Evolutionary conservation across 2,888 invertebrate species (phyloP), one percentile per base, ranked within the genome.

Genomic region (Plebejus melissa): DNA sequence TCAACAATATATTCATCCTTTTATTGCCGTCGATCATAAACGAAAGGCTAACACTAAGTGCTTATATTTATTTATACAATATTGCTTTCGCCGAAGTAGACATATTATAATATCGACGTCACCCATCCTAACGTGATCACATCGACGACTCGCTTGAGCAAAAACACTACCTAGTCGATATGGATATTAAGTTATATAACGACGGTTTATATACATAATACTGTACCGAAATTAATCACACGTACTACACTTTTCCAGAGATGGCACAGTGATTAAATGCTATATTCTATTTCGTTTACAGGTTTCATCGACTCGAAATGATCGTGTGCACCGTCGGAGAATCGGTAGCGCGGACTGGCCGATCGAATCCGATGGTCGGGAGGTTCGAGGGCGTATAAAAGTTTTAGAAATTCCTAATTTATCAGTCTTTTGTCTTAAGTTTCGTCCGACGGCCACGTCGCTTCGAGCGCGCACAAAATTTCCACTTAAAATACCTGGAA

Each of bases 121-220:
- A 72, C 72, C 72, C 72, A 72, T 72, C 46, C 46, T 72, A 54
- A 72, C 50, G 58, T 74, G 74, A 74, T 74, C 70, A 76, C 75
- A 75, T 57, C 69, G 75, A 60, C 69, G 60, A 75, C 72, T 77
- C 69, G 50, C 77, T 79, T 79, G 79, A 79, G 79, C 79, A 79
- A 78, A 71, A 50, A 76, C 74, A 50, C 54, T 76, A 74, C 76
- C n/a, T 70, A 76, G 32, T 69, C 54, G 76, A 76, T 75, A 74
- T 70, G 54, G 71, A 38, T 76, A 76, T 74, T 76, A 65, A 77
- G 57, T 74, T 70, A 69, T 60, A 74, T 71, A 71, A 60, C 58
- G 75, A 75, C 41, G 36, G 69, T 32, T 74, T 38, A 74, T 74
- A 28, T 69, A 69, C 57, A 65, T 77, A 79, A 79, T 79, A 79